Base-by-base conservation (phyloP, 2,113 vertebrate genomes). In the Ia io region DNA sequence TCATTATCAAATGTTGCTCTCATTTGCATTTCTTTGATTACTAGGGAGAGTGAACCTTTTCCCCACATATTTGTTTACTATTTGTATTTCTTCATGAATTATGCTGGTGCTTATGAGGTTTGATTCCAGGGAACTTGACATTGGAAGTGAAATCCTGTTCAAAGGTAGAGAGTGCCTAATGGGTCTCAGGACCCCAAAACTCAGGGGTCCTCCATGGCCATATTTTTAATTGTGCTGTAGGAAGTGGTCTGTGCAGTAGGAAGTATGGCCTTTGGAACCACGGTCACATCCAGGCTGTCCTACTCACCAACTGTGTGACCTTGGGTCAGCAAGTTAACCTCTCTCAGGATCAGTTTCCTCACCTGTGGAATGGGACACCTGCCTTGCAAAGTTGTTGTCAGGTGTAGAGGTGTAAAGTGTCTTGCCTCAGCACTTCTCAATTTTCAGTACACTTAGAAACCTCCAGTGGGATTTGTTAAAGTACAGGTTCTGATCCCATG, bases 11-110 rank as follows among this genome's bases (percentile, higher is more conserved):
- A 1, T 90, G 88, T 92, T 67, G 79, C 47, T 90, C 71, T 95
- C n/a, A 97, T 97, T 96, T 97, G 84, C 96, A 94, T 95, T 82
- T 95, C 95, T 80, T 91, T 96, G 96, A 97, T 97, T 96, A 93
- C 90, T 25, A 89, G 44, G 70, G 92, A 91, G 87, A 79, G 47
- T 30, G 53, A 96, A 85, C 23, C 2, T 90, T 92, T 73, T 14
- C 78, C 70, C 51, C 40, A 23, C 0, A 0, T 84, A 84, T 91
- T 95, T 94, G 74, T 95, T 95, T 91, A 95, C 94, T 91, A 40
- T 83, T 87, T 84, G 84, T 87, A 35, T 77, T 95, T 96, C 80
- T 95, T 97, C 93, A 90, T 95, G 92, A 94, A 93, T 96, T 94
- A 97, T 96, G 87, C 70, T 49, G 32, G 35, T 53, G 35, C 90